phyloP scores from a whole-genome alignment of 1,140 invertebrate species.

The Contarinia nasturtii region DNA sequence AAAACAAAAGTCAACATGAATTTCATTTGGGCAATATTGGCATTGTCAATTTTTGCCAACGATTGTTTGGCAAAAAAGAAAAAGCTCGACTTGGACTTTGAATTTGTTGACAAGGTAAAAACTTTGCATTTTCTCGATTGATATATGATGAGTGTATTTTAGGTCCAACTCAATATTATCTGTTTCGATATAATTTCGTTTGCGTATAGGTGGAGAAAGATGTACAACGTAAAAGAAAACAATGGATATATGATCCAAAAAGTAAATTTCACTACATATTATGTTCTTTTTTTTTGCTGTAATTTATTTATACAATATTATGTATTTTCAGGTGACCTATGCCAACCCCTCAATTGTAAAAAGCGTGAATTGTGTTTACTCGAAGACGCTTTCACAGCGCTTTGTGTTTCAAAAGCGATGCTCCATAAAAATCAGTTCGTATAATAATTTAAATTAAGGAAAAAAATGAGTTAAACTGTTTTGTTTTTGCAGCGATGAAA shows the following conservation, averaged over 20 bases:
- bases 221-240: constrained; percentile 30
- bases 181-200: too few species aligned
- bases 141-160: too few species aligned
- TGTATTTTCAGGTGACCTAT: constrained; percentile 51
- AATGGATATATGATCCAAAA: constrained; percentile 55
- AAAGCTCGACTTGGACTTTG: constrained; percentile 48
- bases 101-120: constrained; percentile 46
- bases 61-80: constrained; percentile 30
- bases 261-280: constrained; percentile 30
- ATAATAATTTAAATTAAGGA: too few species aligned
- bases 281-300: not conserved
- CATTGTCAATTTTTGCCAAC: constrained; percentile 21
- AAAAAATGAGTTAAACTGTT: too few species aligned
- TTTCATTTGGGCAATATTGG: constrained; percentile 25
- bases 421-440: constrained; percentile 34
- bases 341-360: constrained; percentile 67
- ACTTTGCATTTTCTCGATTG: not conserved
- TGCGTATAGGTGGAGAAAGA: too few species aligned
- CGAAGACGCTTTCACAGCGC: constrained; percentile 67
- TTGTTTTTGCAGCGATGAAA: too few species aligned
- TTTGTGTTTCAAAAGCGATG: constrained; percentile 73
- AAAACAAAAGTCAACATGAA: constrained; percentile 16
- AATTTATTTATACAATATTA: not conserved
- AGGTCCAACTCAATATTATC: too few species aligned
- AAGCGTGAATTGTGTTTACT: constrained; percentile 72